Evolutionary conservation across 2,113 vertebrate species (phyloP), one percentile per base, ranked within the genome.

Genomic region (Microtus richardsoni): DNA sequence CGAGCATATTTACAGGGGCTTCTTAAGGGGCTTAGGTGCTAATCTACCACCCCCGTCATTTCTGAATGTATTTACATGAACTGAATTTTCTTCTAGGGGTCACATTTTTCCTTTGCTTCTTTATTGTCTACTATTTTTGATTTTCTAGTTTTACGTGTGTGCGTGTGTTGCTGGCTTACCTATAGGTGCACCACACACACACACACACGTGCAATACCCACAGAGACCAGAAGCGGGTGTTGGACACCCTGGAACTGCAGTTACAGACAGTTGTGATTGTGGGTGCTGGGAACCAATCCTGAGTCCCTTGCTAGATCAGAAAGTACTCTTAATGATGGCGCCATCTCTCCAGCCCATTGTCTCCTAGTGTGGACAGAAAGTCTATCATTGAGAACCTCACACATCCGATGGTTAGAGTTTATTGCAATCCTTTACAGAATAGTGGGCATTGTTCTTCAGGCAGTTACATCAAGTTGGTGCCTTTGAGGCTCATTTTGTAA

Each of bases 371-470:
- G 86, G 9, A 71, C 44, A 60, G 41, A 54, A 86, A 14, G n/a
- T 26, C 41, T 54, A 58, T 41, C 77, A 64, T 30, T 89, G 58
- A 70, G 8, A 74, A 91, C 75, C 64, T 89, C 75, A 52, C 3
- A 85, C 26, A 85, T 75, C 13, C 49, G 19, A 83, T 44, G 41
- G n/a, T 80, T 94, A 82, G 28, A 58, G 93, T 75, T 88, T 86
- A 80, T 70, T 60, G 60, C 68, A 94, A 75, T 93, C 5, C 6
- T 91, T 91, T 89, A n/a, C 86, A 94, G 58, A 91, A 2, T 33
- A 24, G n/a, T 52, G 2, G 36, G 47, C 21, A 91, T 91, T 79
- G n/a, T 88, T 75, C 77, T 58, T 6, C 26, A 68, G 52, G 12
- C 47, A 70, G 33, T 74, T 78, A 89, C 33, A 54, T 82, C 11